Base-by-base conservation (phyloP, 2,888 invertebrate species). In the Hirtodrosophila cameraria region DNA sequence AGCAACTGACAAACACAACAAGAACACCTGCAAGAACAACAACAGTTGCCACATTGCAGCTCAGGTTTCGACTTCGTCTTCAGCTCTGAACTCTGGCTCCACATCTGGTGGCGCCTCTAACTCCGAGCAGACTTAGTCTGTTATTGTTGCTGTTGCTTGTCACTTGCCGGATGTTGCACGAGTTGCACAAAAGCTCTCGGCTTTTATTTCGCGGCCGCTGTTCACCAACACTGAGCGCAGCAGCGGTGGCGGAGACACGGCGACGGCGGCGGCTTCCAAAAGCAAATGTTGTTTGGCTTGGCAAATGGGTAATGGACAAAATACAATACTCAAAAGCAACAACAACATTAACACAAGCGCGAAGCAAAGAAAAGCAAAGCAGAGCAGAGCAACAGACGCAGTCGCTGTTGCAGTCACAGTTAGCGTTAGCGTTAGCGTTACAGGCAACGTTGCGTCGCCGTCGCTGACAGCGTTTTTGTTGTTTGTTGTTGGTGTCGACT, bases 181-280 rank as follows among this genome's bases (percentile, higher is more conserved):
- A 72, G 48, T 53, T 62, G 70, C 75, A 75, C 54, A 69, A 69
- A 77, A 84, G 87, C 87, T 83, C 71, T 73, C 63, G 62, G 49
- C 45, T 42, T n/a, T 49, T 33, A 57, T 42, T 33, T 23, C 42
- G 48, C 75, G 39, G 57, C 36, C 50, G 20, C 69, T 86, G 74
- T 66, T 70, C 67, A 67, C 55, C 55, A 45, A 62, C 62, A 41
- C 27, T 39, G 41, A 33, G 61, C 30, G 46, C 23, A 38, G 31
- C 64, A 41, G 61, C 48, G 27, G 33, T n/a, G n/a, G n/a, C n/a
- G n/a, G n/a, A n/a, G n/a, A n/a, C n/a, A n/a, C n/a, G n/a, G n/a
- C n/a, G n/a, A n/a, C n/a, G n/a, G n/a, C n/a, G n/a, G n/a, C 30
- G 31, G 27, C 64, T 23, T n/a, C 35, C 38, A 38, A 61, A 69